Conservation (phyloP, 2,113 vertebrate species). For the Chionodraco myersi region DNA sequence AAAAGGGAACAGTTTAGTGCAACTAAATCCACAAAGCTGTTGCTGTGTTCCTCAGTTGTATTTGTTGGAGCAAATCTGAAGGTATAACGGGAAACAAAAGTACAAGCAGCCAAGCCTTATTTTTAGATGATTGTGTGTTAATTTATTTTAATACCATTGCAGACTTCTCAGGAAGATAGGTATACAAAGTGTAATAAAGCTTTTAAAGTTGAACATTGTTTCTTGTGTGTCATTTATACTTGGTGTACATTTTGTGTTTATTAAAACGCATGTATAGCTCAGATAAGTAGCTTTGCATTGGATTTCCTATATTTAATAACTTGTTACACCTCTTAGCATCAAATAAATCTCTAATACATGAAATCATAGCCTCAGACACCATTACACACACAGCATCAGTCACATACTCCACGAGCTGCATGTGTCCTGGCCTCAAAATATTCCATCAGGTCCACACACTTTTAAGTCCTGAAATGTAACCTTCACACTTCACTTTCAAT, state of each 20-base stretch:
- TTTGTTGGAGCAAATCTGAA: slow-evolving; percentile 56
- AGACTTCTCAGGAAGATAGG: slow-evolving; percentile 81
- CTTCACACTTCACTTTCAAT: background rate
- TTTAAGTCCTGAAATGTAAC: no score
- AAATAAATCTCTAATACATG: background rate
- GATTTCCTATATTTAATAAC: background rate
- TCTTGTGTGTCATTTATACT: slow-evolving; percentile 3
- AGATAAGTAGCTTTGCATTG: background rate
- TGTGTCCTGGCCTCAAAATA: no score
- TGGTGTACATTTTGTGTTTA: no score
- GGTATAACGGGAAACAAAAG: slow-evolving; percentile 47
- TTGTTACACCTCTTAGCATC: background rate
- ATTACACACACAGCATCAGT: slow-evolving; percentile 2
- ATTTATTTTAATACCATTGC: slow-evolving; percentile 81
- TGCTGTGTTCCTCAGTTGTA: slow-evolving; percentile 33
- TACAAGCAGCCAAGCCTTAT: slow-evolving; percentile 59
- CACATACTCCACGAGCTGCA: background rate
- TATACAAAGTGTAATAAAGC: slow-evolving; percentile 79
- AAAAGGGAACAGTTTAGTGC: slow-evolving; percentile 16
- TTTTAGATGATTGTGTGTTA: slow-evolving; percentile 72
- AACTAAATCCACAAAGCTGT: slow-evolving; percentile 34
- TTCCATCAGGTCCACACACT: no score
- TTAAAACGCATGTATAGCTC: background rate
- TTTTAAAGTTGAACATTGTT: slow-evolving; percentile 56
- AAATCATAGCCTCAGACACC: background rate